Evolutionary conservation across 2,888 invertebrate species (phyloP), one percentile per base, ranked within the genome.

Genomic region (Autographa pulchrina): DNA sequence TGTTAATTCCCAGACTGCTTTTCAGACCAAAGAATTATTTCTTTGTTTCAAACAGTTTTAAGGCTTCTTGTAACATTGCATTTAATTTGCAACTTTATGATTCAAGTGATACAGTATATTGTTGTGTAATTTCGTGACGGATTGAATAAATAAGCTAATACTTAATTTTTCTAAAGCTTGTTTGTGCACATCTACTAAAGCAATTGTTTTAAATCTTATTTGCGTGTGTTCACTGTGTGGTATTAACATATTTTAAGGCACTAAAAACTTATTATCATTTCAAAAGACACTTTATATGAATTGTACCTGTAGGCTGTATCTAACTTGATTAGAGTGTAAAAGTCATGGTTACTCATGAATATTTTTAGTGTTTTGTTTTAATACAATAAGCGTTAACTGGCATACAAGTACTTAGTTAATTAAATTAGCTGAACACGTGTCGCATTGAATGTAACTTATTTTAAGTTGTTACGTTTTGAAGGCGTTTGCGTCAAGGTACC

Each of bases 61-160:
- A 16, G 78, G 66, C 52, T 74, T 78, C 74, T 38, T 66, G 9
- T 32, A 61, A 62, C 65, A 20, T 38, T 60, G 58, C 48, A 61
- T 32, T 16, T 43, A 56, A 58, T 61, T 61, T 54, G 25, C 48
- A 9, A 43, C 65, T 16, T 18, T 63, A 43, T 11, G 2, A 0
- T 1, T 14, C 18, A 41, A 7, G 31, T 3, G 8, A 70, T 68
- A 65, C 25, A 25, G 67, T 31, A 16, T 13, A 70, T 52, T 67
- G 48, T 78, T 41, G 61, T 7, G 43, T 35, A 41, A 16, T 13
- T 31, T 41, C 31, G 4, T 48, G n/a, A 58, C 35, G 58, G 16
- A 25, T 65, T 60, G 11, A 25, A 62, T 54, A 54, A 54, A 2
- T 54, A 20, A 11, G 54, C 18, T 54, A 20, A 54, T 20, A 20